phyloP scores from a whole-genome alignment of 2,888 invertebrate species.

The Alloplasta piceator region DNA sequence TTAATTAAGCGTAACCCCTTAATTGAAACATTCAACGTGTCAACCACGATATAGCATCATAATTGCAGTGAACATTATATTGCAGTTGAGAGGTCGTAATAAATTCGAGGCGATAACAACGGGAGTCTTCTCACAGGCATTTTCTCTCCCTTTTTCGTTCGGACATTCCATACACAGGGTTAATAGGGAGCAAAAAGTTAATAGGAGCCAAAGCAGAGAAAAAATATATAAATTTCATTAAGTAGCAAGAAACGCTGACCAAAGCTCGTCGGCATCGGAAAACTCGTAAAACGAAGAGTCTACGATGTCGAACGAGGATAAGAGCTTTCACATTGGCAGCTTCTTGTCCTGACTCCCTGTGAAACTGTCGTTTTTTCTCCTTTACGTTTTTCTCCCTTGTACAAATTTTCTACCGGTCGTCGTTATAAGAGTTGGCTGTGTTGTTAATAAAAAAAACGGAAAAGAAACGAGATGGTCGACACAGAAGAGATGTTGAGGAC shows the following conservation, averaged over 20 bases:
- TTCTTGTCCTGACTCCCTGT: conserved; percentile 17
- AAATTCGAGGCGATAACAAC: conserved; percentile 60
- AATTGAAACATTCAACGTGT: conserved; percentile 41
- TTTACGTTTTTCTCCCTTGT: conserved; percentile 29
- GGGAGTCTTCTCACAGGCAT: conserved; percentile 46
- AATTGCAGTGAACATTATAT: not conserved
- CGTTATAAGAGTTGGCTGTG: too few species aligned
- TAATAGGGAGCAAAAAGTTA: conserved; percentile 52
- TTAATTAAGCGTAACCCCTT: too few species aligned
- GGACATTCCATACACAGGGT: conserved; percentile 40
- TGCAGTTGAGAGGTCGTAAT: conserved; percentile 30
- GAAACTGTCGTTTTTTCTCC: conserved; percentile 60
- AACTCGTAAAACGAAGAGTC: conserved; percentile 56
- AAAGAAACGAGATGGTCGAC: conserved; percentile 5
- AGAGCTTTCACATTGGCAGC: conserved; percentile 32
- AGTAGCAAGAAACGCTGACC: conserved; percentile 26
- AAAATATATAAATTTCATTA: conserved; percentile 48
- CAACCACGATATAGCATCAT: not conserved
- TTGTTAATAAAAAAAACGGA: too few species aligned
- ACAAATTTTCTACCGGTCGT: conserved; percentile 66
- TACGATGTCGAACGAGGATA: conserved; percentile 56
- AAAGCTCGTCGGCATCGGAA: conserved; percentile 37
- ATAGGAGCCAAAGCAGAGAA: conserved; percentile 29
- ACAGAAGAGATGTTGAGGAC: conserved; percentile 10
- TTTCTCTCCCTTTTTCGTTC: conserved; percentile 35